phyloP scores from a whole-genome alignment of 2,113 vertebrate genomes.

The Chloropsis cyanopogon region DNA sequence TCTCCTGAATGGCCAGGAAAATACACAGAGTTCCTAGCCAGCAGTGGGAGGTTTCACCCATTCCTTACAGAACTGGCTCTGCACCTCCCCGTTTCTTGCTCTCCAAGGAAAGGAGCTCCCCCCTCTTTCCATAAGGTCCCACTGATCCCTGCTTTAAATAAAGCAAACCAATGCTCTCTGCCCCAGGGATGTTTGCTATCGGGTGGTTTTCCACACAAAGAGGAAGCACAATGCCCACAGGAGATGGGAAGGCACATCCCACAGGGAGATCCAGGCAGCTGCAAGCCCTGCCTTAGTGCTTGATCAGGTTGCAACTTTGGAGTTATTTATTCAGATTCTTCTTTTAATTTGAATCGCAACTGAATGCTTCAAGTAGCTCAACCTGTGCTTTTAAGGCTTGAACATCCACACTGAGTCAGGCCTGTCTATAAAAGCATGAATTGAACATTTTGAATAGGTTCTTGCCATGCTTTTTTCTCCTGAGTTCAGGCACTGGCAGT shows the following conservation, averaged over 20 bases:
- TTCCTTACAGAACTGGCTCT: not conserved
- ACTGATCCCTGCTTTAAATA: not conserved
- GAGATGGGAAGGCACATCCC: not conserved
- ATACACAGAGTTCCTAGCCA: rapidly evolving
- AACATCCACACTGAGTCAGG: not conserved
- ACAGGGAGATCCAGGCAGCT: not conserved
- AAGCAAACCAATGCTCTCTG: not conserved
- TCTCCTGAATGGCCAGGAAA: not conserved
- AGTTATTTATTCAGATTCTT: not conserved
- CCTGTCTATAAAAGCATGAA: not conserved
- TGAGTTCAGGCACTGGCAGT: slow-evolving; percentile 8
- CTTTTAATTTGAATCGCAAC: slow-evolving; percentile 33
- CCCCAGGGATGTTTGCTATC: not conserved
- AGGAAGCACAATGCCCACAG: not conserved
- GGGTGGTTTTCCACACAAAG: not conserved
- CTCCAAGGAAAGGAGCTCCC: not conserved
- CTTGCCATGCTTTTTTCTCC: not conserved
- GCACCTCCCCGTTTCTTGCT: not conserved
- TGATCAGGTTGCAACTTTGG: not conserved
- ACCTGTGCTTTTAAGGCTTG: not conserved
- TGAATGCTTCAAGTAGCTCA: slow-evolving; percentile 6
- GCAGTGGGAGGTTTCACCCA: not conserved
- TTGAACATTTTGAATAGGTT: slow-evolving; percentile 43
- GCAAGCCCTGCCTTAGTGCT: not conserved
- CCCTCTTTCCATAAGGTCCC: not conserved